Conservation (phyloP, 2,888 invertebrate species). For the Scotopteryx bipunctaria region DNA sequence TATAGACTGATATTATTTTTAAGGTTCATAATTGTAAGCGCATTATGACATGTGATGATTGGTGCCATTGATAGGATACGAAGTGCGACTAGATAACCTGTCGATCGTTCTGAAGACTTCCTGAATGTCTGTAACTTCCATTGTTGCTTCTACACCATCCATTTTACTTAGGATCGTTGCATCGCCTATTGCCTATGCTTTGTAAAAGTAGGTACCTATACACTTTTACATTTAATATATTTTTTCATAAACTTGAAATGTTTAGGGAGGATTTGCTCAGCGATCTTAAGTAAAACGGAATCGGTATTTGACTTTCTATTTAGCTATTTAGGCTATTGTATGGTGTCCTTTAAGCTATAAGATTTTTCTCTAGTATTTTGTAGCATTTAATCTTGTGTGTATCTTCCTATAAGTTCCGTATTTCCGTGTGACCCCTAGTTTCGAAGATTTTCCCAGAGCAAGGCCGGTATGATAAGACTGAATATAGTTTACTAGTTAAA, state of each 20-base stretch:
- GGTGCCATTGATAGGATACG: slow-evolving; percentile 83
- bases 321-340: slow-evolving; percentile 38
- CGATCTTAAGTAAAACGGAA: slow-evolving; percentile 30
- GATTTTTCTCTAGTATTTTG: slow-evolving; percentile 36
- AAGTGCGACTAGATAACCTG: slow-evolving; percentile 64
- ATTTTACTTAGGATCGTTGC: slow-evolving; percentile 32
- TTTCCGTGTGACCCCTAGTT: slow-evolving; percentile 22
- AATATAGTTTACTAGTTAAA: neutral
- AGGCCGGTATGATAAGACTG: slow-evolving; percentile 39
- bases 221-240: neutral
- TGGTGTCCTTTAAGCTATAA: slow-evolving; percentile 33
- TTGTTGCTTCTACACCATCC: slow-evolving; percentile 60
- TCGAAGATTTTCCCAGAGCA: slow-evolving; percentile 34
- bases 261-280: slow-evolving; percentile 9
- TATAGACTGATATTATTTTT: slow-evolving; percentile 81
- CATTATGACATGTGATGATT: slow-evolving; percentile 82
- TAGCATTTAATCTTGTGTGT: slow-evolving; percentile 36
- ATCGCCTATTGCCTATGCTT: slow-evolving; percentile 12
- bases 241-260: neutral
- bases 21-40: slow-evolving; percentile 69
- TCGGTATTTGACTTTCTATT: slow-evolving; percentile 31
- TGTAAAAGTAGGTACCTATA: neutral
- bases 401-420: slow-evolving; percentile 32
- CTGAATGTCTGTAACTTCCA: slow-evolving; percentile 74
- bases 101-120: slow-evolving; percentile 63